Conservation (phyloP, 2,113 vertebrate species). For the Ranitomeya variabilis region DNA sequence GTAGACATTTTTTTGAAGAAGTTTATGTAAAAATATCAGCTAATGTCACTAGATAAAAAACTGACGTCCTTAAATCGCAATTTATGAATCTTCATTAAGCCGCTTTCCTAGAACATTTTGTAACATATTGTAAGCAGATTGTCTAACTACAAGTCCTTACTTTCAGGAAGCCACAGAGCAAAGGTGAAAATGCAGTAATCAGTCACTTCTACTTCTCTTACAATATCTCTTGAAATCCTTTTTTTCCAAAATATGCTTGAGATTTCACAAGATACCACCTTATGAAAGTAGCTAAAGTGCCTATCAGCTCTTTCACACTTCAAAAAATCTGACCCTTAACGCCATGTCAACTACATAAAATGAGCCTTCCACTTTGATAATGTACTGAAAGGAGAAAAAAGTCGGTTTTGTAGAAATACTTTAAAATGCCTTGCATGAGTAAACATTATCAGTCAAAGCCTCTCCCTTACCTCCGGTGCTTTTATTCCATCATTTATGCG, state of each 20-base stretch:
- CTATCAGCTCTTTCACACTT: not conserved
- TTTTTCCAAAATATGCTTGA: not conserved
- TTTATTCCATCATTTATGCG: constrained; percentile 30
- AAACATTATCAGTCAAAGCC: constrained; percentile 19
- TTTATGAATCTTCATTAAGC: no score
- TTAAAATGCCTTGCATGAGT: constrained; percentile 6
- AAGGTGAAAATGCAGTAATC: not conserved
- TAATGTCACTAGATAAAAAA: no score
- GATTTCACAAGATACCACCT: constrained; percentile 11
- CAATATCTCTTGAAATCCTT: not conserved
- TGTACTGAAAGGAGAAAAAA: not conserved
- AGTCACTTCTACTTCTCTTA: no score
- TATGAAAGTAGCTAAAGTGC: not conserved
- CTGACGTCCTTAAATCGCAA: no score
- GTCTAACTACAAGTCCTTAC: no score
- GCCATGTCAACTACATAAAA: not conserved
- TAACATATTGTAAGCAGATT: no score
- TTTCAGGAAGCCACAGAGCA: not conserved
- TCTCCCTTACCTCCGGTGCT: not conserved
- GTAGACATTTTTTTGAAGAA: no score
- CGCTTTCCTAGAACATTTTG: no score
- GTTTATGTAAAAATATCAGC: no score
- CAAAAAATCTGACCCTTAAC: not conserved
- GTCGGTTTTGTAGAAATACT: not conserved
- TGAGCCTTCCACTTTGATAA: not conserved